Base-by-base conservation (phyloP, 2,888 invertebrate species). In the Thymelicus sylvestris region DNA sequence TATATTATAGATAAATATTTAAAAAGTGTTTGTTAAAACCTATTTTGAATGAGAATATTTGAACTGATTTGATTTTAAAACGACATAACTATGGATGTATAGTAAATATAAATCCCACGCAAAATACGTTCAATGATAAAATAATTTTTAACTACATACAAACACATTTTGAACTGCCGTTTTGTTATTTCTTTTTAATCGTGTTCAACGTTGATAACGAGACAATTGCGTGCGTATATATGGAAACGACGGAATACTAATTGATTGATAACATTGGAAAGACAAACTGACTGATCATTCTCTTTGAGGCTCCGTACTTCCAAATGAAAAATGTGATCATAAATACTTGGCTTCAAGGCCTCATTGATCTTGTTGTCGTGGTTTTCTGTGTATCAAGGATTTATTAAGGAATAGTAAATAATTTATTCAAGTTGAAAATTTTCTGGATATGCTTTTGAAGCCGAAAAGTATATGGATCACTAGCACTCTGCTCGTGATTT, bases 261-360 rank as follows among this genome's bases (percentile, higher is more conserved):
- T 77, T 75, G 75, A 75, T 76, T 72, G 71, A 75, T 72, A 73
- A 73, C 68, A 71, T 64, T 71, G 66, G 52, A 63, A 68, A 73
- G 65, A 73, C 74, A 68, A 73, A 74, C 73, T 74, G 77, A 78
- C 75, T 74, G 75, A 77, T 77, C 77, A 77, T 79, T 79, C 77
- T 75, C 73, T 76, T 76, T 15, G 15, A 52, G 50, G 15, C 7
- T 19, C 7, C 15, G 4, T 57, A 7, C 24, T 6, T 55, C 1
- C 8, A 15, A 15, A 55, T 24, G n/a, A 24, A 1, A 6, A 52
- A 52, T 52, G 8, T 2, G 8, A 19, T 15, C 52, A 55, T 24
- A 55, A 55, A 55, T 6, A 55, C 24, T 31, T 10, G 12, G 12
- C 15, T 52, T 52, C 7, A 19, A 12, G 6, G 57, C 7, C 12